Conservation (phyloP, 2,888 invertebrate species). For the Uropetala carovei region DNA sequence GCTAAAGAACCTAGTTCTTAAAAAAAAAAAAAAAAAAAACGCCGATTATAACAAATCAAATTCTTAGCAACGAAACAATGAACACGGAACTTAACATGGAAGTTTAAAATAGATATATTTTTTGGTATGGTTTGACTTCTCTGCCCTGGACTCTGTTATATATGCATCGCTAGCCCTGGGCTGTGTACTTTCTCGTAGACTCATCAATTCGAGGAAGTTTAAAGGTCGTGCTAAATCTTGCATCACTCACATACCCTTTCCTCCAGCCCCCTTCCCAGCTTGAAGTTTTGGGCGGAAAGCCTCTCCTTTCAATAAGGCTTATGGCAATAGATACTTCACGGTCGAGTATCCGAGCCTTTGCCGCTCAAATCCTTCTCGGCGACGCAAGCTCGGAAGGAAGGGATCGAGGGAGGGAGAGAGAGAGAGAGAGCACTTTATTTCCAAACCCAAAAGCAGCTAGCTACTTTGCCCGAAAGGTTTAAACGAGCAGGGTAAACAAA, state of each 20-base stretch:
- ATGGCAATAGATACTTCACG: constrained; percentile 7
- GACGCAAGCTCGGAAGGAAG: neutral
- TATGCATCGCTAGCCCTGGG: neutral
- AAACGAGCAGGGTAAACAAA: no score
- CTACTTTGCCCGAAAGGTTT: no score
- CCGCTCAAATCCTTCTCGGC: neutral
- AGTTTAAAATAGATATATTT: no score
- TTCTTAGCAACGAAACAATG: no score
- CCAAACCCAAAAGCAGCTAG: no score
- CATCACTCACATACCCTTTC: constrained; percentile 8
- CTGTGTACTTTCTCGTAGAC: neutral
- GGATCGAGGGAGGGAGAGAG: no score
- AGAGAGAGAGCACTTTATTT: no score
- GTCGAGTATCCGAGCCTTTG: neutral
- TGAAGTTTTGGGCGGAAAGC: neutral
- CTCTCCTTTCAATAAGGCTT: constrained; percentile 24
- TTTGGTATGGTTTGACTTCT: neutral
- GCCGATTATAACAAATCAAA: no score
- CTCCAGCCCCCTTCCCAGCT: no score
- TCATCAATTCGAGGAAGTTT: neutral
- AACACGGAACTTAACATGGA: no score
- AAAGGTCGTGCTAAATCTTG: constrained; percentile 1
- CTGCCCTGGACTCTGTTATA: neutral
- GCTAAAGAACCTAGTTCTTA: no score
- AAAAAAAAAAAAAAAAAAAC: no score